Evolutionary conservation across 2,888 invertebrate species (phyloP).

Genomic region (Papilio elwesi): DNA sequence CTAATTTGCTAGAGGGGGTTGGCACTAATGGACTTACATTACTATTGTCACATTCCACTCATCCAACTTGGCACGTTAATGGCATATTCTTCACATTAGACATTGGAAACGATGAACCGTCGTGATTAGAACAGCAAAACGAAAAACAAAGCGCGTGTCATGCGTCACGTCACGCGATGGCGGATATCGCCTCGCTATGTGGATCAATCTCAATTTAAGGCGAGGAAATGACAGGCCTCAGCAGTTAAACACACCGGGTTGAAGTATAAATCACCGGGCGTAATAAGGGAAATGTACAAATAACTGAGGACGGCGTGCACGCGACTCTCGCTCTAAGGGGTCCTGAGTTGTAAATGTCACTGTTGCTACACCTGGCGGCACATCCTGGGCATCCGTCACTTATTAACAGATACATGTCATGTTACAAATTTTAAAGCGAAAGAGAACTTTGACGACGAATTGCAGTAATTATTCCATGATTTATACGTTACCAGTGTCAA

Average conservation of each 20-base stretch:
- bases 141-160: slow-evolving; percentile 65
- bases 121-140: slow-evolving; percentile 55
- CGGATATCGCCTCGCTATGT: slow-evolving; percentile 65
- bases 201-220: slow-evolving; percentile 84
- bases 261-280: slow-evolving; percentile 78
- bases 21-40: slow-evolving; percentile 19
- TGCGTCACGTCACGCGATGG: slow-evolving; percentile 56
- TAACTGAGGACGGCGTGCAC: slow-evolving; percentile 55
- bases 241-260: slow-evolving; percentile 82
- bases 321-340: slow-evolving; percentile 47
- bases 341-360: slow-evolving; percentile 42
- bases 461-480: slow-evolving; percentile 33
- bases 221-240: slow-evolving; percentile 79
- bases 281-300: slow-evolving; percentile 80
- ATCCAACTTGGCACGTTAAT: neutral
- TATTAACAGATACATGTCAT: slow-evolving; percentile 70
- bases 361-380: slow-evolving; percentile 58
- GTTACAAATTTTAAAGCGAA: slow-evolving; percentile 51
- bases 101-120: neutral
- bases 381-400: slow-evolving; percentile 75
- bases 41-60: neutral
- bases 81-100: slow-evolving; percentile 8
- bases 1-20: too few relatives aligned
- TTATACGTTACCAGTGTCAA: too few relatives aligned
- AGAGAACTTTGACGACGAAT: slow-evolving; percentile 49